Conservation (phyloP, 1,140 invertebrate genomes). For the Panagrolaimus sp. region DNA sequence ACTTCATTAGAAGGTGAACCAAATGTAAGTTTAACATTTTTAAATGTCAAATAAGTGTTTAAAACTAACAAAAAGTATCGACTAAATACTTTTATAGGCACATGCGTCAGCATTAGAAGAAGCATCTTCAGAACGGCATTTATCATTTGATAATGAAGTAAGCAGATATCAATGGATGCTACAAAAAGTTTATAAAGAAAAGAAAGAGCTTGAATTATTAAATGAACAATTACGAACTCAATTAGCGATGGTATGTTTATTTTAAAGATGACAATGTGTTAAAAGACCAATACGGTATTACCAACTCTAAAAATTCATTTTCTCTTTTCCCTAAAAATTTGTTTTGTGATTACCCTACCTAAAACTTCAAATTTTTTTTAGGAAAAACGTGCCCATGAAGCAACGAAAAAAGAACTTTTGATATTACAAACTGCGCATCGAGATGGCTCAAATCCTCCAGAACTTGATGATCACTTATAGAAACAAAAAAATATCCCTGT, state of each 20-base stretch:
- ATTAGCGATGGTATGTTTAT: slow-evolving; percentile 31
- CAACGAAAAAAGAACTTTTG: slow-evolving; percentile 34
- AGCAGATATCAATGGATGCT: slow-evolving; percentile 34
- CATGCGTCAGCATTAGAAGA: slow-evolving; percentile 3
- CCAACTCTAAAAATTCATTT: too few species aligned
- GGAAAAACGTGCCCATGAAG: slow-evolving; percentile 48
- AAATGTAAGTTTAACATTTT: not conserved
- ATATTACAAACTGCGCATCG: slow-evolving; percentile 22
- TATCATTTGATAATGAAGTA: slow-evolving; percentile 25
- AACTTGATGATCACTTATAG: slow-evolving; percentile 11
- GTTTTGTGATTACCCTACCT: too few species aligned
- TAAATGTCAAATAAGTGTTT: too few species aligned
- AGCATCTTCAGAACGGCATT: not conserved
- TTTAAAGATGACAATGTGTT: too few species aligned
- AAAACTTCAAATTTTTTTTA: slow-evolving; percentile 12
- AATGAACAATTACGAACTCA: slow-evolving; percentile 34
- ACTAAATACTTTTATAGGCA: not conserved
- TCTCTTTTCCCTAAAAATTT: too few species aligned
- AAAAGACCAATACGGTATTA: too few species aligned
- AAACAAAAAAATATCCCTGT: not conserved
- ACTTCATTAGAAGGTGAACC: slow-evolving; percentile 17
- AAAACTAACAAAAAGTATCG: not conserved
- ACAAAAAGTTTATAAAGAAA: slow-evolving; percentile 39
- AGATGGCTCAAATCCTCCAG: slow-evolving; percentile 5
- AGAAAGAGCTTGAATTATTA: slow-evolving; percentile 38